Base-by-base conservation (phyloP, 2,797 vertebrate species). In the Loriculus beryllinus region DNA sequence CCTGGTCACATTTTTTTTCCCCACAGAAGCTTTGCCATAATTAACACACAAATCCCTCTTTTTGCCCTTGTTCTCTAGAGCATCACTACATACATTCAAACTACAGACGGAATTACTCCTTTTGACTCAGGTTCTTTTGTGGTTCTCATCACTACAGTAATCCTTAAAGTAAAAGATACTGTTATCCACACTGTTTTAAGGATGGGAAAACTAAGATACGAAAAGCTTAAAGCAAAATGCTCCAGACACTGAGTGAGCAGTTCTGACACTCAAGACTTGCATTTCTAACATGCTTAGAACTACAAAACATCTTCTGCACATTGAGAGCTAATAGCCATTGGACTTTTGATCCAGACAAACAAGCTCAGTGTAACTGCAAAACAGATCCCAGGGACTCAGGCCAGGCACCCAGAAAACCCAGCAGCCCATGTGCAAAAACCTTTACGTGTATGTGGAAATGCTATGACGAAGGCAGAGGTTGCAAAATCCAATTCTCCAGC, bases 171-270 rank as follows among this genome's bases (percentile, higher is more conserved):
- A 81, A 60, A 81, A 45, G n/a, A 81, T 12, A 62, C 10, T 25
- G 14, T 35, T 59, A 80, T 12, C 29, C 17, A 45, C 0, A 0
- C 31, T 37, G 43, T 77, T 88, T 71, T 47, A 64, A 75, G 49
- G 52, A 49, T 3, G 10, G 28, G 48, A 12, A 91, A 88, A 81
- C 17, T 21, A 60, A 71, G n/a, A 42, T 3, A 81, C 0, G 1
- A 70, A 70, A 70, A 48, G 7, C 75, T 26, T 29, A 52, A 40
- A 78, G 59, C 13, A 83, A 86, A 93, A 75, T 91, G 35, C 11
- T 64, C 10, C 0, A 0, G 70, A 67, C 37, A 63, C 37, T 1
- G 18, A 82, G 19, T 0, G 1, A 62, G 19, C 33, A 75, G 59
- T 63, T 78, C 35, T 33, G n/a, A 86, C 15, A 45, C 47, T 78